Evolutionary conservation across 2,888 invertebrate genomes (phyloP).

Genomic region (Drosophila rellima): DNA sequence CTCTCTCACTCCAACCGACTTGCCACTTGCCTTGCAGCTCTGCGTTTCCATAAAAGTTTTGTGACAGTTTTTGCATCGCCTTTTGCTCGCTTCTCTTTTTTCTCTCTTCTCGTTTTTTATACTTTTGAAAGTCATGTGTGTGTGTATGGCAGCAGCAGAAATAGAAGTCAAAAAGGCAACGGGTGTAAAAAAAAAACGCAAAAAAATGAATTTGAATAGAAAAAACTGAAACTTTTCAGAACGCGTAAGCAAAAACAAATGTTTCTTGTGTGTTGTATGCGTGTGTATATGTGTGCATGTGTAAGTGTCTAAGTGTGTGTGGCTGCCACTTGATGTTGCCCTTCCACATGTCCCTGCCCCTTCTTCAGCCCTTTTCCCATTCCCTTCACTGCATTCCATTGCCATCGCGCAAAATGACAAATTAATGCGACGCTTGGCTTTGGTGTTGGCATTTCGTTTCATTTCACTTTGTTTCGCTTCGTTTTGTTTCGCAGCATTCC

Average conservation of each 20-base stretch:
- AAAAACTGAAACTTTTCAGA: constrained; percentile 65
- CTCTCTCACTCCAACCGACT: neutral
- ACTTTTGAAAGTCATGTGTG: constrained; percentile 63
- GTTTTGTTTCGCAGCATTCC: constrained; percentile 12
- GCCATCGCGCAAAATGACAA: constrained; percentile 75
- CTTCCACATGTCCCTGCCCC: constrained; percentile 12
- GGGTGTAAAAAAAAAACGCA: constrained; percentile 32
- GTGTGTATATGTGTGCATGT: constrained; percentile 14
- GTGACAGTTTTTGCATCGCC: constrained; percentile 70
- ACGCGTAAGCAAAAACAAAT: constrained; percentile 62
- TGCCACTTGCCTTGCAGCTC: constrained; percentile 36
- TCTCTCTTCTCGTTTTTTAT: constrained; percentile 24
- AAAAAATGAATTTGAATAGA: constrained; percentile 40
- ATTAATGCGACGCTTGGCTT: constrained; percentile 69
- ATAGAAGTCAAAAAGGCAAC: constrained; percentile 56
- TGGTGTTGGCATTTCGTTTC: constrained; percentile 30
- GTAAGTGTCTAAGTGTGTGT: constrained; percentile 35
- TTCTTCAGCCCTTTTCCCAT: neutral
- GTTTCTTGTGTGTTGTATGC: constrained; percentile 34
- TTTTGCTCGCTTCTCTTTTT: constrained; percentile 28
- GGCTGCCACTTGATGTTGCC: constrained; percentile 67
- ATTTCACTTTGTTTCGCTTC: constrained; percentile 19
- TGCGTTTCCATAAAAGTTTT: constrained; percentile 74
- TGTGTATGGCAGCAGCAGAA: constrained; percentile 47
- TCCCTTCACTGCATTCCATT: constrained; percentile 23